Conservation (phyloP, 2,797 vertebrate genomes). For the Helicolenus hilgendorfi region DNA sequence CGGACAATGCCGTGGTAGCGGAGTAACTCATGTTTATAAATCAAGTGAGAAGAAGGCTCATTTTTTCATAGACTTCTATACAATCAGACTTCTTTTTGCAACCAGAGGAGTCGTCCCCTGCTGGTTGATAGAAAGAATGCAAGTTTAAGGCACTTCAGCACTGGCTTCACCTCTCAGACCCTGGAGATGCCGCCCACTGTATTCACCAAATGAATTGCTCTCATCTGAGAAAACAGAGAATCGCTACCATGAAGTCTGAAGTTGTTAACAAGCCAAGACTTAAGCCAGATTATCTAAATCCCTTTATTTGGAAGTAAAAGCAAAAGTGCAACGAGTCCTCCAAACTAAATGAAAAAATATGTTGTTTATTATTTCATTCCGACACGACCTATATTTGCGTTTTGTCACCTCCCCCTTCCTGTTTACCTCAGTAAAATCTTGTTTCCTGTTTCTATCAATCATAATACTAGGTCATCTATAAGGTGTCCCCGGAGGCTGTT, state of each 20-base stretch:
- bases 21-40: too few species aligned
- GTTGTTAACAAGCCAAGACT: not conserved
- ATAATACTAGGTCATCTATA: not conserved
- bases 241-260: not conserved
- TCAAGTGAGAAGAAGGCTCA: too few species aligned
- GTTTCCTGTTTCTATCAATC: not conserved
- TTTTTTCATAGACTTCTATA: too few species aligned
- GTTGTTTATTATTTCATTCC: not conserved
- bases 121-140: too few species aligned
- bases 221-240: not conserved
- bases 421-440: not conserved
- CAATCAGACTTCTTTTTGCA: too few species aligned
- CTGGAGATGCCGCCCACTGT: not conserved
- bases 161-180: too few species aligned
- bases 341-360: not conserved
- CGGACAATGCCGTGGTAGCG: too few species aligned
- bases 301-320: not conserved
- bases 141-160: too few species aligned
- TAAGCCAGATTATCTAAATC: not conserved
- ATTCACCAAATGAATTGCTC: not conserved
- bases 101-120: too few species aligned
- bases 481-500: not conserved
- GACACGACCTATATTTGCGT: not conserved
- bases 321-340: not conserved
- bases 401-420: not conserved